Evolutionary conservation across 1,140 invertebrate genomes (phyloP), one percentile per base, ranked within the genome.

Genomic region (Saccostrea cuccullata): DNA sequence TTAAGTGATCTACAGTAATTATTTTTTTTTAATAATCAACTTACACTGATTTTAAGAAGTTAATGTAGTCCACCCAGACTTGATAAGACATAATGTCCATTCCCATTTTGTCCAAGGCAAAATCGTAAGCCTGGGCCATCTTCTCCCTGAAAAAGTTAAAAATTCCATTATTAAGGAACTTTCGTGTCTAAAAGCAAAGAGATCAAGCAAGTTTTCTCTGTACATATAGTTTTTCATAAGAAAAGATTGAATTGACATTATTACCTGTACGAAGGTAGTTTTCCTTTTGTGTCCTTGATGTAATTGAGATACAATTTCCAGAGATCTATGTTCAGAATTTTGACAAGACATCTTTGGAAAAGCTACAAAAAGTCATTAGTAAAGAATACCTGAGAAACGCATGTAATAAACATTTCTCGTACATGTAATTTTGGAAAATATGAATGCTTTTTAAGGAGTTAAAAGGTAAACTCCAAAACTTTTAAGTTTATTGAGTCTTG

Each of bases 81-180:
- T 97, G 97, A 94, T 98, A 99, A 0, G 98, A 98, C 95, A 98
- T 97, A 89, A 99, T 98, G 93, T 99, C 99, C 97, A 99, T 98
- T 2, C 99, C 99, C 92, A 99, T 99, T 95, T 99, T 99, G 89
- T 99, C 99, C 87, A 99, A 95, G 0, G 99, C 99, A 96, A 99
- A 99, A 95, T 99, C 99, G 94, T 99, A 99, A 0, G 99, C 99
- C 95, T 99, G 98, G 0, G 98, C 98, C 98, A 99, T 99, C 96
- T 99, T 99, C 95, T 99, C 99, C 93, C 98, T 99, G 95, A n/a
- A 90, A 87, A 73, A n/a, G 47, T 36, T 36, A 36, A 36, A 36
- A 36, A 36, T 36, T 36, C 30, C 30, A 36, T 1, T 36, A 36
- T 36, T 36, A 36, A 36, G 30, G 30, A 36, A 36, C 30, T 36